A percentile compares a stretch with the other conserved stretches of the same genome.
Conservation (phyloP, 2,888 invertebrate genomes). For the Drosophila gaucha region DNA sequence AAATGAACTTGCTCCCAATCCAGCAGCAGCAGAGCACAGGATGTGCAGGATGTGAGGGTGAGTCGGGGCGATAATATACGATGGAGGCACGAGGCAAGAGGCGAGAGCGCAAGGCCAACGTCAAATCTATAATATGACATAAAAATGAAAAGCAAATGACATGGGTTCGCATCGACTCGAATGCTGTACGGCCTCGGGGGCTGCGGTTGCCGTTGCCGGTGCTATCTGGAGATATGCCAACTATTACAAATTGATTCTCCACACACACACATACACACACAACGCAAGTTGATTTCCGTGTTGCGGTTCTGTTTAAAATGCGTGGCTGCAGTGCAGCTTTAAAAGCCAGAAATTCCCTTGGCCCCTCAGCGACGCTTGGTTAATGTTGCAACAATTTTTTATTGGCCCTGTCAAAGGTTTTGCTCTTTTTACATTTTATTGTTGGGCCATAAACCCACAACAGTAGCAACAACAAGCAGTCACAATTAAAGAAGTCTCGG, state of each 20-base stretch:
- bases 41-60: constrained; percentile 14
- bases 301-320: constrained; percentile 43
- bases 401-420: constrained; percentile 60
- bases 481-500: constrained; percentile 76
- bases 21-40: constrained; percentile 9
- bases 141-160: constrained; percentile 80
- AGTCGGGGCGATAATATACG: constrained; percentile 34
- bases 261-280: constrained; percentile 18
- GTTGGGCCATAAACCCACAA: constrained; percentile 62
- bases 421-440: constrained; percentile 49
- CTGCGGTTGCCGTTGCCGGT: constrained; percentile 58
- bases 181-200: constrained; percentile 36
- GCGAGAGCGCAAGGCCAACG: constrained; percentile 33
- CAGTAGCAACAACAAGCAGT: constrained; percentile 49
- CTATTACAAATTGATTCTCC: constrained; percentile 77
- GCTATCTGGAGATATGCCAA: constrained; percentile 74
- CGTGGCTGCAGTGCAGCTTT: constrained; percentile 54
- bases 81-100: constrained; percentile 2
- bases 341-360: constrained; percentile 35
- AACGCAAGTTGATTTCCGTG: constrained; percentile 53
- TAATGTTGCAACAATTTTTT: constrained; percentile 66
- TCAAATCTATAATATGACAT: constrained; percentile 79
- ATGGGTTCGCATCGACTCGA: constrained; percentile 59
- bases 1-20: constrained; percentile 65
- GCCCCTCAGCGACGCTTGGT: constrained; percentile 29